Evolutionary conservation across 2,888 invertebrate species (phyloP), one percentile per base, ranked within the genome.

Genomic region (Plagodis pulveraria): DNA sequence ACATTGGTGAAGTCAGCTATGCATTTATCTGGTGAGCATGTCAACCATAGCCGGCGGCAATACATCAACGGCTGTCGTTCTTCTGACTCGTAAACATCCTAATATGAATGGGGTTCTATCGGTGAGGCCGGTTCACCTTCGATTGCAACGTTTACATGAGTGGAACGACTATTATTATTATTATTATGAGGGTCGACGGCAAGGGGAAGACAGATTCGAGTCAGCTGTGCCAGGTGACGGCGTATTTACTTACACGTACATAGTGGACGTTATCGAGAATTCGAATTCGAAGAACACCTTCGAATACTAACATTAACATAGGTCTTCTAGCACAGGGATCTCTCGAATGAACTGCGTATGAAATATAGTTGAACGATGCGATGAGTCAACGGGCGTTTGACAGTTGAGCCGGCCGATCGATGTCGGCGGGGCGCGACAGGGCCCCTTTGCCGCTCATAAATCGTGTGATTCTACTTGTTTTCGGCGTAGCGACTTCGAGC

Each of bases 351-450:
- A 88, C 80, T 84, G 85, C 86, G 87, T 87, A 85, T 84, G 82
- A 83, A 84, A 80, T 83, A 80, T 76, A 74, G 76, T 78, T 76
- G 73, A 75, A 66, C 73, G 72, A 77, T 69, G 74, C 81, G 88
- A 89, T 91, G 91, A 91, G 87, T 91, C 91, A 91, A 91, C 89
- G 84, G 82, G 78, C 80, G 84, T 83, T 86, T 88, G 90, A 89
- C 89, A 88, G 87, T 80, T 83, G 84, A 74, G 82, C 83, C 85
- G 82, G 83, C 82, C 87, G 91, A 93, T 93, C 93, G 93, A 93
- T 80, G 74, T 70, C 74, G 78, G 44, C 81, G 80, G 84, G 83
- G 83, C 80, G 82, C 83, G 83, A 81, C 82, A 76, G 62, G 71
- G 71, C 74, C 71, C 70, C 68, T 56, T 60, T 41, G 62, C 67